phyloP scores from a whole-genome alignment of 2,888 invertebrate species.

The Tachina lurida region DNA sequence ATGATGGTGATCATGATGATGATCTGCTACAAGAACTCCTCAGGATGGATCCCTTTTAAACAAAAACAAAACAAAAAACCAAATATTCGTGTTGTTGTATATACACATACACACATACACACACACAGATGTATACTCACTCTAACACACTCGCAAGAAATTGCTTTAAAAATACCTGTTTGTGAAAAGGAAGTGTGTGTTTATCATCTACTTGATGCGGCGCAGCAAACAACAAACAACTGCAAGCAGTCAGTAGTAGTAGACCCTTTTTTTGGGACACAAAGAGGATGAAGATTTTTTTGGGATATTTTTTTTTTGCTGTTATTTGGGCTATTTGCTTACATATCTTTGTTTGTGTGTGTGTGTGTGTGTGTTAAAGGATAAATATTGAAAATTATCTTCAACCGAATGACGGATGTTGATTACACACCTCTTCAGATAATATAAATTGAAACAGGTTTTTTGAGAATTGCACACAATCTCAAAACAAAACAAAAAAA shows the following conservation, averaged over 20 bases:
- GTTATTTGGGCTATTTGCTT: conserved; percentile 34
- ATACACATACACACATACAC: not conserved
- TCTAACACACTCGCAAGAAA: conserved; percentile 20
- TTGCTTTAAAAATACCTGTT: conserved; percentile 65
- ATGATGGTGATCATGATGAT: conserved; percentile 5
- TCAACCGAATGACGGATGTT: conserved; percentile 75
- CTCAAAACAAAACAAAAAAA: not conserved
- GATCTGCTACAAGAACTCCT: conserved; percentile 47
- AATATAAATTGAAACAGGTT: conserved; percentile 60
- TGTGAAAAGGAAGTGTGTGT: conserved; percentile 71
- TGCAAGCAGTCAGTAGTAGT: conserved; percentile 2
- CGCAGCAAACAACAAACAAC: conserved; percentile 29
- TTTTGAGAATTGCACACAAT: conserved; percentile 36
- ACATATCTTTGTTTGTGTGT: not conserved
- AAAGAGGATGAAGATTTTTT: conserved; percentile 64
- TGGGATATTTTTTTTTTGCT: conserved; percentile 23
- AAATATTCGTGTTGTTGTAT: conserved; percentile 7
- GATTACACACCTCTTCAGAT: conserved; percentile 74
- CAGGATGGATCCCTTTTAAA: conserved; percentile 54
- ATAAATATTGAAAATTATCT: conserved; percentile 67
- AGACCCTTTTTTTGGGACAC: conserved; percentile 61
- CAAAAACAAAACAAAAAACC: conserved; percentile 30
- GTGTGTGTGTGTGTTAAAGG: conserved; percentile 47
- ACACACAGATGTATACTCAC: not conserved
- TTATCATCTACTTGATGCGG: conserved; percentile 52